Conservation (phyloP, 2,797 vertebrate species). For the Danio aesculapii region DNA sequence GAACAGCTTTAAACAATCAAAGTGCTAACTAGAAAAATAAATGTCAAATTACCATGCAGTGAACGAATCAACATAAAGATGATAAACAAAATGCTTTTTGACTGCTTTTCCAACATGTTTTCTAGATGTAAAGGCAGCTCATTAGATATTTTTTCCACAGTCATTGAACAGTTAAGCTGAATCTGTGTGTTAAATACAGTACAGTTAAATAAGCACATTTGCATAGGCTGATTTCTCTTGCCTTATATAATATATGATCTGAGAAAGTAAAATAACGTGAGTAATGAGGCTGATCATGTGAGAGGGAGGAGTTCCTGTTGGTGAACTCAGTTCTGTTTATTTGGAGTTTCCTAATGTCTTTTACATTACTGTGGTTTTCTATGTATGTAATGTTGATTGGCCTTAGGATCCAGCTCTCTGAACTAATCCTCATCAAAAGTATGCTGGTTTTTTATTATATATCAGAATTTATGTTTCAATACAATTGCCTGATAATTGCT, state of each 20-base stretch:
- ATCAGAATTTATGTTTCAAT: neutral
- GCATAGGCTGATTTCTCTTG: neutral
- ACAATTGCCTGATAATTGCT: neutral
- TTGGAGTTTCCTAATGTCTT: neutral
- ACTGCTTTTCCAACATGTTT: neutral
- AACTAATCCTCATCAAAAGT: too few relatives aligned
- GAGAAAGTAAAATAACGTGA: neutral
- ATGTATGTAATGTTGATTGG: too few relatives aligned
- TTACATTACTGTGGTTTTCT: neutral
- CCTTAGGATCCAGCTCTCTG: too few relatives aligned
- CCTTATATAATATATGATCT: neutral
- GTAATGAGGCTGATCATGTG: neutral
- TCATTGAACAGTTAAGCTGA: neutral
- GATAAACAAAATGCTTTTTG: too few relatives aligned
- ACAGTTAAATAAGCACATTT: neutral
- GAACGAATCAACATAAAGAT: too few relatives aligned
- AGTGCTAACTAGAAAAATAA: too few relatives aligned
- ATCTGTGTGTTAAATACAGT: conserved; percentile 7
- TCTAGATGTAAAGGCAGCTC: neutral
- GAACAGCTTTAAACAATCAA: too few relatives aligned
- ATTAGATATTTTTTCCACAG: neutral
- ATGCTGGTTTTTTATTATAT: neutral
- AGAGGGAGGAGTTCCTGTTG: neutral
- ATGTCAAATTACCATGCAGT: too few relatives aligned
- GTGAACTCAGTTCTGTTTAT: neutral